phyloP scores from a whole-genome alignment of 1,140 invertebrate species.

The Neotoxoptera formosana region DNA sequence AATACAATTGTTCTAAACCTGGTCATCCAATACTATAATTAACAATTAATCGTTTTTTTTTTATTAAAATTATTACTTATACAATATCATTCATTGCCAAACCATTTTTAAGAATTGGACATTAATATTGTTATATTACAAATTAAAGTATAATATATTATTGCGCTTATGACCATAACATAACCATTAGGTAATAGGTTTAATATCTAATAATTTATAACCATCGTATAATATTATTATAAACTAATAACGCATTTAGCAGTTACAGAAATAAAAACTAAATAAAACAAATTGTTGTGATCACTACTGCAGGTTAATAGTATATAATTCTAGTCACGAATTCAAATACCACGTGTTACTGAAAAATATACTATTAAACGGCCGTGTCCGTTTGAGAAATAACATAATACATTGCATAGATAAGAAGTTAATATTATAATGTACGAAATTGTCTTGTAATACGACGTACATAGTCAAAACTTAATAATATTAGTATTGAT shows the following conservation, averaged over 20 bases:
- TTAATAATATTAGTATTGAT: no score
- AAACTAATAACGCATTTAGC: not conserved
- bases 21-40: no score
- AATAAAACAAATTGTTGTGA: not conserved
- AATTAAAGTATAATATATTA: not conserved
- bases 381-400: not conserved
- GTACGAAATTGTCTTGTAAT: no score
- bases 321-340: not conserved
- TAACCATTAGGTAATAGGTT: no score
- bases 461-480: no score
- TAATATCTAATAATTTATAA: not conserved
- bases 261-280: not conserved
- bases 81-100: not conserved
- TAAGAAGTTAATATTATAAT: no score
- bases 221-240: not conserved
- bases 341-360: not conserved
- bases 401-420: no score
- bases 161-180: not conserved
- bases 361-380: slow-evolving; percentile 2
- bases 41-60: not conserved
- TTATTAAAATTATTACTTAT: not conserved
- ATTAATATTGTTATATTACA: no score
- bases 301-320: not conserved
- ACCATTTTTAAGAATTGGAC: no score
- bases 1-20: no score